Evolutionary conservation across 2,888 invertebrate species (phyloP).

Genomic region (Drosophila niveifrons): DNA sequence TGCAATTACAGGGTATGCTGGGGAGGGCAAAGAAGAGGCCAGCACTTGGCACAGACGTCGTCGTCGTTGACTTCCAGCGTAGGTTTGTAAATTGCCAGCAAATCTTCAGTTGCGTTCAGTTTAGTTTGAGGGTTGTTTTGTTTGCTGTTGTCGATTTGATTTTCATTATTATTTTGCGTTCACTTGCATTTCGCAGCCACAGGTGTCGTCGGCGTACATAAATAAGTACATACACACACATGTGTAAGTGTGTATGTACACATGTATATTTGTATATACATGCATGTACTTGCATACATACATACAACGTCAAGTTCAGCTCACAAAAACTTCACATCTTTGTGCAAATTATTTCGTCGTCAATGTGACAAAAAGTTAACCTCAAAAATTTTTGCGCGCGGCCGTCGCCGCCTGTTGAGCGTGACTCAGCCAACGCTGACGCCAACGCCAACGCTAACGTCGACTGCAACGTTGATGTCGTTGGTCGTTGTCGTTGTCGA

Average conservation of each 20-base stretch:
- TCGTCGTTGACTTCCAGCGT: constrained; percentile 19
- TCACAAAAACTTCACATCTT: constrained; percentile 67
- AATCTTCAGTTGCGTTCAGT: constrained; percentile 53
- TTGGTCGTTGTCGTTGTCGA: constrained; percentile 1
- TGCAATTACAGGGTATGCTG: constrained; percentile 14
- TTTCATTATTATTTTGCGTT: constrained; percentile 21
- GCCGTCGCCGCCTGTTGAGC: constrained; percentile 62
- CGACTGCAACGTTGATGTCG: neutral
- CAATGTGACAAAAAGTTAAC: constrained; percentile 74
- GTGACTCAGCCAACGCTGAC: constrained; percentile 57
- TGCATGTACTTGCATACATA: neutral
- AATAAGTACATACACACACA: neutral
- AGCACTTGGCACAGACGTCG: constrained; percentile 2
- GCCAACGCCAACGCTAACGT: neutral
- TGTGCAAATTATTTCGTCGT: constrained; percentile 74
- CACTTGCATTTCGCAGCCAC: constrained; percentile 59
- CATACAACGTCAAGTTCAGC: constrained; percentile 70
- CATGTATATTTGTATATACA: neutral
- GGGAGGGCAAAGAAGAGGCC: neutral
- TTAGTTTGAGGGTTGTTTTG: constrained; percentile 65
- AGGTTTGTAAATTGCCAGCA: constrained; percentile 67
- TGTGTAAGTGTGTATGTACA: neutral
- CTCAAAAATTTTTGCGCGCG: constrained; percentile 54
- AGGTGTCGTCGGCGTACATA: constrained; percentile 62
- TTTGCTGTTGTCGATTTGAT: constrained; percentile 41